Base-by-base conservation (phyloP, 2,113 vertebrate genomes). In the Larimichthys polyactis region DNA sequence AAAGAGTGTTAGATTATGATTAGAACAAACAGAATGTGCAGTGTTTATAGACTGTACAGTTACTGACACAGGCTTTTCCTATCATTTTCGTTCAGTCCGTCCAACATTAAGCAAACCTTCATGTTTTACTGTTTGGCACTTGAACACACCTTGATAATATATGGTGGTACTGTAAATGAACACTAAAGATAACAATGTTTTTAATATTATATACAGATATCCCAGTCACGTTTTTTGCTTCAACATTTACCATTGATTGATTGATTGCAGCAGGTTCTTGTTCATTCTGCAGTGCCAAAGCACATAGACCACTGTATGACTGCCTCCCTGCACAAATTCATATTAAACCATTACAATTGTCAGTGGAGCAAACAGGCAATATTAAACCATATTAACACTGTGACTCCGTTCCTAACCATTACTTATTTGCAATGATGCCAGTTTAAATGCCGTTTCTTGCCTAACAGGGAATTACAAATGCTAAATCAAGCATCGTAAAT, bases 401-500 rank as follows among this genome's bases (percentile, higher is more conserved):
- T 75, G 75, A 83, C 82, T 87, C 75, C 63, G 63, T 84, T 82
- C 66, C 75, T 81, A 91, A 89, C 74, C 68, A 75, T 81, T 89
- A 83, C 85, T 76, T 76, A 75, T 86, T 82, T 73, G 85, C 77
- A 36, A 71, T 84, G 70, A 91, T 85, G 83, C 75, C 83, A 71
- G 77, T 89, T 88, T 88, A 90, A 93, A 90, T 92, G 82, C 43
- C 22, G 48, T 85, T 86, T 87, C 86, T 89, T 80, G 82, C 85
- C 86, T 90, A 90, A 93, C 71, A 90, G 79, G 81, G 86, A 93
- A 94, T 93, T 91, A 93, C 83, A 82, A 91, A 93, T 87, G 90
- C 75, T 92, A 92, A 93, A 93, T 93, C 82, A 90, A 90, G 87
- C 91, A 91, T 91, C 17, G 51, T 79, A 91, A 93, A 94, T 90